Base-by-base conservation (phyloP, 1,140 invertebrate species). In the Sarcophaga peregrina region DNA sequence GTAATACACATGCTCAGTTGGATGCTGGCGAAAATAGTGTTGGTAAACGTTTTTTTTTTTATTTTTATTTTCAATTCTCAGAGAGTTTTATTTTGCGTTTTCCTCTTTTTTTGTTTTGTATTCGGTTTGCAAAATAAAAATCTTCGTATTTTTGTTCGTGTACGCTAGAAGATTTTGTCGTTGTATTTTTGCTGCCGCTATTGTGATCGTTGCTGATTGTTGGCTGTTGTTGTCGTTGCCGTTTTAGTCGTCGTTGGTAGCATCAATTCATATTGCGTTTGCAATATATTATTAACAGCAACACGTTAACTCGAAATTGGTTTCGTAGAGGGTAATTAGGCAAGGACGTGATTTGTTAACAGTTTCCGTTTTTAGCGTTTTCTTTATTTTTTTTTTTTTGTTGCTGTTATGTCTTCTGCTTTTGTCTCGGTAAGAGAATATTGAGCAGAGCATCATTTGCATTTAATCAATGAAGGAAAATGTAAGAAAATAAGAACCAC, bases 201-300 rank as follows among this genome's bases (percentile, higher is more conserved):
- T 72, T 72, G 68, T 37, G 25, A 37, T 37, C 25, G 25, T 37
- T 37, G 25, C 25, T 37, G 25, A 4, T 37, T 37, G 25, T 4
- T 37, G 25, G 25, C 4, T 37, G 25, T 37, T 37, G 25, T 37
- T 37, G 25, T 37, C 25, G 25, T 72, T n/a, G 54, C 17, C 17
- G 68, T 72, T 46, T 1, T 45, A 45, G 72, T 13, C 10, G 62
- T 76, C 15, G 74, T 46, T 47, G 5, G 74, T 76, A 76, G 74
- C 74, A 76, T 76, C 74, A 76, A 76, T 76, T 76, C 48, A 76
- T 76, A 76, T 76, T 76, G 74, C 48, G 74, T 76, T 76, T 17
- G 74, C 74, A 76, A 76, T 46, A n/a, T 76, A 76, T 76, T 76
- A 76, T 76, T 76, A 76, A 76, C 74, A 76, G 74, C 74, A 76